Base-by-base conservation (phyloP, 2,888 invertebrate species). In the Aspidiotus destructor region DNA sequence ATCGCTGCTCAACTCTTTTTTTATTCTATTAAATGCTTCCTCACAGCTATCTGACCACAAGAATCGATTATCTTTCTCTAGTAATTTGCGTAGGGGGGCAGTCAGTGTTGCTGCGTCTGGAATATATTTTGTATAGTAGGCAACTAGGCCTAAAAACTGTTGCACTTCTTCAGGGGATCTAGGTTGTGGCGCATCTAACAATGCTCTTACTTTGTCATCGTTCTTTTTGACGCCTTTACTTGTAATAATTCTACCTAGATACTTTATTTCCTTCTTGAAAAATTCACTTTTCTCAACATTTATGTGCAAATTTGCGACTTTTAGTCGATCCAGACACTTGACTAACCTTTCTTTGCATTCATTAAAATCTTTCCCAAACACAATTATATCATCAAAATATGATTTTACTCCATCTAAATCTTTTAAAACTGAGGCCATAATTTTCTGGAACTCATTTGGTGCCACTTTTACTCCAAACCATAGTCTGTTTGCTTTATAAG, bases 351-450 rank as follows among this genome's bases (percentile, higher is more conserved):
- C 2, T 2, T 28, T 7, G 41, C 71, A 72, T 70, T 72, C 67
- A 68, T 73, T 63, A 16, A 48, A 13, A 6, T 69, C 70, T 10
- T 17, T n/a, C 10, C 73, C 72, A 68, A 72, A 71, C 11, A 73
- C 70, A n/a, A 72, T 53, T n/a, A 73, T 73, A 57, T 73, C 73
- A 61, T 74, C 73, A 57, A 70, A 73, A 63, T n/a, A n/a, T n/a
- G n/a, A n/a, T n/a, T n/a, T n/a, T n/a, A 55, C 62, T 13, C 60
- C 62, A 7, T n/a, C n/a, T 11, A 72, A 41, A 8, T 60, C 71
- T 7, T 28, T n/a, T 1, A 70, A 55, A 48, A 70, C 55, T 65
- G 70, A 63, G 7, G 58, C 41, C 6, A 71, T 17, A 17, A 72
- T 69, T 41, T 70, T 8, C 54, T 62, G 42, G 57, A 72, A 73